Evolutionary conservation across 2,113 vertebrate genomes (phyloP), one percentile per base, ranked within the genome.

Genomic region (Perca fluviatilis): DNA sequence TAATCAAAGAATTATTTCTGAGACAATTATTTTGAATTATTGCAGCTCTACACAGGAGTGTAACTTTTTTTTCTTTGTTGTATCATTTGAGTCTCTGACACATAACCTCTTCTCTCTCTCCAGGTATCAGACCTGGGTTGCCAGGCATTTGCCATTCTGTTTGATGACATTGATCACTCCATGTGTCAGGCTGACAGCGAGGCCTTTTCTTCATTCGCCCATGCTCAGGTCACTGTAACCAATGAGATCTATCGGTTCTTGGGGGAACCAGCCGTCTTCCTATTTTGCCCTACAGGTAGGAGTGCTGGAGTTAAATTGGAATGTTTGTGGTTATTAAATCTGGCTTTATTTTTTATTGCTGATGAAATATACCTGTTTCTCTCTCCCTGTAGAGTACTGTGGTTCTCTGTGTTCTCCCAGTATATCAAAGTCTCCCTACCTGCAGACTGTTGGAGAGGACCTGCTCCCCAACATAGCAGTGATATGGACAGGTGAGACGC

Each of bases 271-370:
- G 85, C 95, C 0, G 10, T 96, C 95, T 97, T 97, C 95, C 96
- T 97, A 9, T 97, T 97, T 88, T 97, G 97, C 80, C 97, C 97
- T 6, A 97, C 97, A 93, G 97, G 97, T 97, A 93, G 50, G 58
- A 21, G 3, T n/a, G 23, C 12, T 15, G 0, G 6, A 27, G 19
- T 3, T 27, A n/a, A 36, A 19, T 8, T n/a, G 3, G 4, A 65
- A 18, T 40, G 7, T 58, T 50, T 54, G 36, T 13, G 6, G 18
- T 33, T 54, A 4, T 33, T 5, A 6, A 40, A 27, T 50, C 5
- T 54, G 4, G 11, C 40, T 43, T 43, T 43, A 11, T 11, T 43
- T 33, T 63, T 54, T 6, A 60, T 12, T 10, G 25, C 46, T 25
- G 1, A 47, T 36, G 1, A 64, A 58, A 40, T 3, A 0, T 2